A percentile compares a stretch with the other conserved stretches of the same genome.
Conservation (phyloP, 2,113 vertebrate species). For the Gnathonemus echidnorhynchus region DNA sequence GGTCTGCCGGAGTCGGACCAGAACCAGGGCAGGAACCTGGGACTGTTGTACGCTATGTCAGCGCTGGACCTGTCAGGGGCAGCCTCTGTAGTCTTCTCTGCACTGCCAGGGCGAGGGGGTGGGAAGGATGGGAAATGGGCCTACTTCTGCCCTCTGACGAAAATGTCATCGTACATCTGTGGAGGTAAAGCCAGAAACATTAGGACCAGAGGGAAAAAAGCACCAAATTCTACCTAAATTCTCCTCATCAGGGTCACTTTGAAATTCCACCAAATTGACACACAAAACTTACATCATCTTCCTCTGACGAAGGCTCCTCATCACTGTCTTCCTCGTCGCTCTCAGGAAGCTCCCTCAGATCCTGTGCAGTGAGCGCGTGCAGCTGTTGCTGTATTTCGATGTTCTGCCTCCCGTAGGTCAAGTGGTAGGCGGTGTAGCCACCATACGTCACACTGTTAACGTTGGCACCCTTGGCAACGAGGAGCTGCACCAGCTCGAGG, state of each 20-base stretch:
- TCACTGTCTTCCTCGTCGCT: slow-evolving; percentile 80
- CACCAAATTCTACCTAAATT: background rate
- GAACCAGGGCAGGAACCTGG: background rate
- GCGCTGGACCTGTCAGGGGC: background rate
- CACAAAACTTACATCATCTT: slow-evolving; percentile 72
- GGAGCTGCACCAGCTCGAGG: slow-evolving; percentile 66
- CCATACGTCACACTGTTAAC: slow-evolving; percentile 89
- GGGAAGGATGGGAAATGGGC: background rate
- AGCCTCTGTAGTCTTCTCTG: background rate
- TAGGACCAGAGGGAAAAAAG: background rate
- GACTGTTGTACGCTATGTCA: background rate
- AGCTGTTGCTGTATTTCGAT: slow-evolving; percentile 75
- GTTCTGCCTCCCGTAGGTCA: slow-evolving; percentile 84
- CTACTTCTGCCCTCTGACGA: slow-evolving; percentile 52
- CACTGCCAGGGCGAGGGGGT: background rate
- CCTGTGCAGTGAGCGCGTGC: slow-evolving; percentile 63
- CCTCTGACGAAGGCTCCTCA: slow-evolving; percentile 66
- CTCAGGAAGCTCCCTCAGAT: slow-evolving; percentile 77
- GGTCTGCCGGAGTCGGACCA: background rate
- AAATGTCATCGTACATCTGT: slow-evolving; percentile 66
- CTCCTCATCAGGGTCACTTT: background rate
- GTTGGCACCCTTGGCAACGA: slow-evolving; percentile 76
- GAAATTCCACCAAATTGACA: background rate
- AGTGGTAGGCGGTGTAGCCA: slow-evolving; percentile 84
- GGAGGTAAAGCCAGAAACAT: background rate